phyloP scores from a whole-genome alignment of 2,113 vertebrate genomes.

The Jacana jacana region DNA sequence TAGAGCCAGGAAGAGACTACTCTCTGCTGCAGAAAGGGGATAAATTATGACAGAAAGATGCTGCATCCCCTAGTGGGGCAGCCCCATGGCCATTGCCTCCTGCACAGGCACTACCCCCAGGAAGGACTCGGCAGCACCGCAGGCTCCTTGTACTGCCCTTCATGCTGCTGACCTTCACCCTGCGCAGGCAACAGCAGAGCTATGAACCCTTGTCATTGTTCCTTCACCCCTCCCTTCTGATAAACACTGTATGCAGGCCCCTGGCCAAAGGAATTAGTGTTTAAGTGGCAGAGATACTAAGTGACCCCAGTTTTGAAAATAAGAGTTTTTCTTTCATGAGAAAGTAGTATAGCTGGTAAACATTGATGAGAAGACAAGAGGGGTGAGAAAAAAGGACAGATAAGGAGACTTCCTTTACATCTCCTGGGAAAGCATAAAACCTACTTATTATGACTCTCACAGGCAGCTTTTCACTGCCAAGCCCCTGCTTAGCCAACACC shows the following conservation, averaged over 20 bases:
- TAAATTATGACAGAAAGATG: too few relatives aligned
- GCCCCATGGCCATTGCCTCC: too few relatives aligned
- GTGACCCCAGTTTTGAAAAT: accelerated
- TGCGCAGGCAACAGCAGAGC: accelerated
- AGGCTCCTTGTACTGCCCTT: background rate
- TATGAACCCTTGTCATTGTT: accelerated
- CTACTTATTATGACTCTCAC: too few relatives aligned
- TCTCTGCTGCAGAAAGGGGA: background rate
- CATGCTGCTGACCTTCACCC: accelerated
- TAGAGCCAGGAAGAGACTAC: too few relatives aligned
- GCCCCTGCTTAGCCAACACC: background rate
- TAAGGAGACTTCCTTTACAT: accelerated
- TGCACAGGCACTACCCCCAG: background rate
- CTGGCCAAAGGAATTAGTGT: accelerated
- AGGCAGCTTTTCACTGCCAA: background rate
- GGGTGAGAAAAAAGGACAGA: background rate
- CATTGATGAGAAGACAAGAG: background rate
- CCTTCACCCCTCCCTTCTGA: accelerated
- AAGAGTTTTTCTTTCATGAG: background rate
- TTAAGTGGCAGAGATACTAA: background rate
- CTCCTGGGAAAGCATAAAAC: accelerated
- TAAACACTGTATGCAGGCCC: background rate
- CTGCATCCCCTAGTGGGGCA: background rate
- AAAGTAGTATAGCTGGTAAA: accelerated
- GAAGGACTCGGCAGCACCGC: too few relatives aligned